Evolutionary conservation across 2,888 invertebrate species (phyloP), one percentile per base, ranked within the genome.

Genomic region (Pammene fasciana): DNA sequence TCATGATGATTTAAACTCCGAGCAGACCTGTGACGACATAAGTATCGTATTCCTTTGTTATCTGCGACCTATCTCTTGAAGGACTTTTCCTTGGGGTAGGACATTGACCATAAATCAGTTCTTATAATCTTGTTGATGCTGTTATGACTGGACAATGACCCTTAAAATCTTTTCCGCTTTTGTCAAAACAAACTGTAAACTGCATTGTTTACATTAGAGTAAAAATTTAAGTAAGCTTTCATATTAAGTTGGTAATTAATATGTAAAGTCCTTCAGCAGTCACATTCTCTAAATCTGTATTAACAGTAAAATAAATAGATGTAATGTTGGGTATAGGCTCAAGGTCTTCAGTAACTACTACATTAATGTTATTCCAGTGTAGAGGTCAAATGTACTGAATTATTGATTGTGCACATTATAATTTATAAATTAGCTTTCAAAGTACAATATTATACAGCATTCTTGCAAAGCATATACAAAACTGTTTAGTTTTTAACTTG

Each of bases 31-130:
- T 18, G 11, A 18, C 26, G 54, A 26, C 26, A 16, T 26, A 54
- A 45, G 16, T 46, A 57, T 65, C 18, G 7, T 43, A 57, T 46
- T 82, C 82, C 86, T 87, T 88, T 87, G 89, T 88, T 83, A 84
- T 79, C 76, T 75, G 71, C 72, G 74, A 77, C 80, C 80, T 84
- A 80, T 89, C 87, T 82, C 87, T 88, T 89, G 87, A 87, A 83
- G 77, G 79, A 79, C 82, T 83, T 82, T 85, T 82, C 84, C 81
- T 81, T 77, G 74, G 74, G 71, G 70, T 75, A 75, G 79, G 76
- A 80, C 83, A 81, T 85, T 87, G 86, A 85, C 81, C 81, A 82
- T 74, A 78, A 79, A 85, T 84, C 85, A 85, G 84, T 79, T 82
- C 79, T 79, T 75, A 41, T n/a, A 45, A 9, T 46, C n/a, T 48